Conservation (phyloP, 2,113 vertebrate species). For the Sialia sialis region DNA sequence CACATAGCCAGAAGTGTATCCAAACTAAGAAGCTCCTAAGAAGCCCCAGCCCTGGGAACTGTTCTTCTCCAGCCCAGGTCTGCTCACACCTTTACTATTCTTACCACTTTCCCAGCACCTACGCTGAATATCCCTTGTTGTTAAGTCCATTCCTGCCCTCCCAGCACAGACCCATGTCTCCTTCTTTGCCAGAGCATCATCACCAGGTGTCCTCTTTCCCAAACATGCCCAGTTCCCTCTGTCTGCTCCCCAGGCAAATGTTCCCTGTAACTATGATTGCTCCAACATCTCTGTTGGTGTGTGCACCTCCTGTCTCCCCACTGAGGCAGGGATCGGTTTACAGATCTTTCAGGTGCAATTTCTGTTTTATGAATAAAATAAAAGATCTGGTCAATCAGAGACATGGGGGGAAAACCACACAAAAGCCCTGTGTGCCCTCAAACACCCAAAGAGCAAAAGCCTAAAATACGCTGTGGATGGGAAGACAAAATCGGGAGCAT, state of each 20-base stretch:
- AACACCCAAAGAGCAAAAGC: fast-evolving
- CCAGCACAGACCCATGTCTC: neutral
- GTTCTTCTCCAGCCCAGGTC: neutral
- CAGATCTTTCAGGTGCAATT: neutral
- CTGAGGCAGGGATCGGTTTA: neutral
- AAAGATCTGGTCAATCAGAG: neutral
- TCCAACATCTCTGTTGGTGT: fast-evolving
- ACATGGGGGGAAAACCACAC: neutral
- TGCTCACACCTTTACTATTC: neutral
- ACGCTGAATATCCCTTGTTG: fast-evolving
- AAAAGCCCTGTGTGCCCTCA: neutral
- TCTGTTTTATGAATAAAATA: neutral
- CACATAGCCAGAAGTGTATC: neutral
- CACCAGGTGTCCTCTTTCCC: neutral
- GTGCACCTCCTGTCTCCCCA: neutral
- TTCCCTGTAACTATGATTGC: fast-evolving
- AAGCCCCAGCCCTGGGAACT: neutral
- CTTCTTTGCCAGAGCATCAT: neutral
- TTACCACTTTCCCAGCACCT: neutral
- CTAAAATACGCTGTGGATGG: neutral
- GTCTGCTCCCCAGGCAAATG: fast-evolving
- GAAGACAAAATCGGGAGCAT: neutral
- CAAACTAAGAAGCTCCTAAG: neutral
- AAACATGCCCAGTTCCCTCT: neutral
- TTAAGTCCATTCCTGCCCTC: neutral